Evolutionary conservation across 2,113 vertebrate genomes (phyloP).

Genomic region (Camelus dromedarius): DNA sequence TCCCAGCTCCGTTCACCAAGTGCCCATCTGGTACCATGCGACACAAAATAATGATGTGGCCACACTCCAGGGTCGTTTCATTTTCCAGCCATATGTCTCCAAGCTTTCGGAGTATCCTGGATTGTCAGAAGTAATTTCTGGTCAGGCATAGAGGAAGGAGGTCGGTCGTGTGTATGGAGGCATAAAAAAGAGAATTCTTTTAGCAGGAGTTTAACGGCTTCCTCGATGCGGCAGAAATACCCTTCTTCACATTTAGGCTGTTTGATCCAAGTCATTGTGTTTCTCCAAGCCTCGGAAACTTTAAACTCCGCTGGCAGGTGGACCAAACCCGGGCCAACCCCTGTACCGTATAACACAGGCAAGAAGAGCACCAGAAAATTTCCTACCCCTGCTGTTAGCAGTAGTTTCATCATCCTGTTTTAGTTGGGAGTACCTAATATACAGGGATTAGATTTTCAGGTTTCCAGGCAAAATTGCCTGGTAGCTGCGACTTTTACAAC

Average conservation of each 20-base stretch:
- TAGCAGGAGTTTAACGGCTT: conserved; percentile 5
- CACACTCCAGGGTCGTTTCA: conserved; percentile 66
- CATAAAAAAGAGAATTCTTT: background rate
- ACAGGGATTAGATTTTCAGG: background rate
- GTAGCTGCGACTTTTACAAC: background rate
- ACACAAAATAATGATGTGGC: conserved; percentile 52
- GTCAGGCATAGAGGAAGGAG: background rate
- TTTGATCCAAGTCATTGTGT: conserved; percentile 67
- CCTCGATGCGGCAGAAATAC: background rate
- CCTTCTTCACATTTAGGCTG: background rate
- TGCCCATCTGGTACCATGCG: conserved; percentile 61
- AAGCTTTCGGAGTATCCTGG: conserved; percentile 42
- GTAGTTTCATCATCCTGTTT: background rate
- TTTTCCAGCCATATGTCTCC: conserved; percentile 70
- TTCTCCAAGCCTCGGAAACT: conserved; percentile 79
- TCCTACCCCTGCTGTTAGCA: background rate
- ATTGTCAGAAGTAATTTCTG: conserved; percentile 40
- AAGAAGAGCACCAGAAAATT: conserved; percentile 52
- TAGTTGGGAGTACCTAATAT: background rate
- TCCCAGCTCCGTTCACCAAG: conserved; percentile 29
- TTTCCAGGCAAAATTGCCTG: background rate
- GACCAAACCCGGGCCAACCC: conserved; percentile 83
- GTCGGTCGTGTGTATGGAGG: background rate
- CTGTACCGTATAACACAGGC: conserved; percentile 83
- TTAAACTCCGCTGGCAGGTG: conserved; percentile 87